These are phyloP conservation scores for Tautogolabrus adspersus DNA, from an alignment of 2,113 vertebrate species.

Conservation along the genomic window DNA sequence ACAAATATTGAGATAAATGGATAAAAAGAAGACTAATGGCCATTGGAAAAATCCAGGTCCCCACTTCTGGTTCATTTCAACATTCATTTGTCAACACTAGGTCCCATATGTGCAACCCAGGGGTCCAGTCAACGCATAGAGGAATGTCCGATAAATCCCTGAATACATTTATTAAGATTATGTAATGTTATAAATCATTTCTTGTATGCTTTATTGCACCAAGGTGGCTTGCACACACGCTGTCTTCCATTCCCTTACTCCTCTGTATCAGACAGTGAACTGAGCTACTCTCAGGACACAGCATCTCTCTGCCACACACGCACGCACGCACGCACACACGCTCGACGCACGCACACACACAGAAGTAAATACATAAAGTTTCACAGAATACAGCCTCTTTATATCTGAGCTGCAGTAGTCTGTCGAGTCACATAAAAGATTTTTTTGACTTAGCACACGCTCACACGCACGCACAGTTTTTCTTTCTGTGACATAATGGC, in stretches of 20 bases:
- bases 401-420: conserved; percentile 46
- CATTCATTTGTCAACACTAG: conserved; percentile 7
- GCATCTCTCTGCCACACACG: neutral
- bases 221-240: neutral
- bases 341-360: neutral
- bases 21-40: conserved; percentile 13
- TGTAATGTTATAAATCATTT: conserved; percentile 3
- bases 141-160: neutral
- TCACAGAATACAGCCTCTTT: conserved; percentile 29
- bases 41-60: neutral
- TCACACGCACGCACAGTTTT: conserved; percentile 23
- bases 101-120: neutral
- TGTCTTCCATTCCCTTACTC: neutral
- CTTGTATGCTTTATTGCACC: neutral
- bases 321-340: conserved; percentile 15
- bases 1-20: conserved; percentile 25
- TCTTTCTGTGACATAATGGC: conserved; percentile 54
- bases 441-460: conserved; percentile 28
- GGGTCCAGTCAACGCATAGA: neutral
- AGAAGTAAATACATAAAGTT: conserved; percentile 10
- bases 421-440: conserved; percentile 49
- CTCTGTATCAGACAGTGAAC: conserved; percentile 8
- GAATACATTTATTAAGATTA: conserved; percentile 3
- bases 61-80: neutral
- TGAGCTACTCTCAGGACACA: conserved; percentile 23